Percentiles rank a stretch among this genome's conserved stretches.
Evolutionary conservation across 2,113 vertebrate species (phyloP).

Genomic region (Probosciger aterrimus): DNA sequence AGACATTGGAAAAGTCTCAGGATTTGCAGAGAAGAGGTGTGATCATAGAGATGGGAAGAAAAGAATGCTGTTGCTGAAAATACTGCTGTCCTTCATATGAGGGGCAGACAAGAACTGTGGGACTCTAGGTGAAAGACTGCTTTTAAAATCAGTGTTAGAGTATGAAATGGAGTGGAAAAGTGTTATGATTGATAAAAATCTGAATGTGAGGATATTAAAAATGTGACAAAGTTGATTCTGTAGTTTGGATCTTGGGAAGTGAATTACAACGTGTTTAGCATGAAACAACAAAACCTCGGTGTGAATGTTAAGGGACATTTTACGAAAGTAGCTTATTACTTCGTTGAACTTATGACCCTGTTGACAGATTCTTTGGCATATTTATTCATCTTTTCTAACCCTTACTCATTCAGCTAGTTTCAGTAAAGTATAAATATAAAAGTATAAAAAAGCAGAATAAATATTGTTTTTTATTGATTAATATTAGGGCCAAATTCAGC

Average conservation of each 20-base stretch:
- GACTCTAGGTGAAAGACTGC: neutral
- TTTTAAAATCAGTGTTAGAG: neutral
- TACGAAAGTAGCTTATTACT: neutral
- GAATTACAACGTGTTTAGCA: neutral
- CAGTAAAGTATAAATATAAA: neutral
- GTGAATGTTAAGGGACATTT: neutral
- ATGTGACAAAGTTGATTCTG: neutral
- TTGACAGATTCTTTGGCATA: neutral
- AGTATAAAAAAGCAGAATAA: neutral
- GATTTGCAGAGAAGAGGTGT: neutral
- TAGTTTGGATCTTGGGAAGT: neutral
- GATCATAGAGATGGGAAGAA: neutral
- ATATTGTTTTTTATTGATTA: neutral
- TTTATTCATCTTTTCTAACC: neutral
- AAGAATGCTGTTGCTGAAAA: neutral
- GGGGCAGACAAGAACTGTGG: neutral
- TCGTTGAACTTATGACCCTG: neutral
- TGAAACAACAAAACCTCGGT: neutral
- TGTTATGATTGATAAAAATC: neutral
- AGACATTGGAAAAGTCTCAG: neutral
- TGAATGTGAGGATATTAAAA: neutral
- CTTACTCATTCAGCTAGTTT: neutral
- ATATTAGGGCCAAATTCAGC: neutral
- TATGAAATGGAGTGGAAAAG: neutral
- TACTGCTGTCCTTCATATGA: neutral